Conservation (phyloP, 1,140 invertebrate species). For the Chlorops oryzae region DNA sequence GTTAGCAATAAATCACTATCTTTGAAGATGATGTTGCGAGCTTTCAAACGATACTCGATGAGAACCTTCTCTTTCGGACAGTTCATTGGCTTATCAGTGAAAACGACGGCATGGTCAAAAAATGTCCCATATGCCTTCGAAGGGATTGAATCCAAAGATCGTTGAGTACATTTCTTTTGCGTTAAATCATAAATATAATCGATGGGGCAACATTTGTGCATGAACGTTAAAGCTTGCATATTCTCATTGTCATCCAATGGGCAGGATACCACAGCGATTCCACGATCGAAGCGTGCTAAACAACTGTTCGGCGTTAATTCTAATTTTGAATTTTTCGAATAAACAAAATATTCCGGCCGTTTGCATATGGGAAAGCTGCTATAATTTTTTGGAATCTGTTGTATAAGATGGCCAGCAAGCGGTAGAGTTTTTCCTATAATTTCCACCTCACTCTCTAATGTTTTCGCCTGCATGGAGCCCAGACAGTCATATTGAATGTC, state of each 20-base stretch:
- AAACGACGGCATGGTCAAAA: conserved; percentile 19
- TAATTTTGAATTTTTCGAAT: neutral
- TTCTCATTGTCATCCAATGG: neutral
- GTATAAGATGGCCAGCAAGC: conserved; percentile 6
- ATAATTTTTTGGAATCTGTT: neutral
- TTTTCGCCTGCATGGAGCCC: neutral
- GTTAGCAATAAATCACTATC: conserved; percentile 11
- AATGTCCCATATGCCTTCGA: conserved; percentile 17
- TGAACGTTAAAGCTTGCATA: conserved; percentile 6
- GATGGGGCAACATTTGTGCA: conserved; percentile 29
- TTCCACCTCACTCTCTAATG: neutral
- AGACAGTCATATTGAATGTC: neutral
- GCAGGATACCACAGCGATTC: conserved; percentile 7
- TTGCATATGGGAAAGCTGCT: neutral
- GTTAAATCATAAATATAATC: conserved; percentile 19
- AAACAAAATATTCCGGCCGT: neutral
- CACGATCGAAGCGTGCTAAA: neutral
- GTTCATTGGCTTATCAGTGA: conserved; percentile 18
- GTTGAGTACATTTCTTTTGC: conserved; percentile 16
- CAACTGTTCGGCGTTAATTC: conserved; percentile 7
- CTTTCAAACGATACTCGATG: conserved; percentile 21
- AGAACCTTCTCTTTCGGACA: conserved; percentile 23
- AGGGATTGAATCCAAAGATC: conserved; percentile 7
- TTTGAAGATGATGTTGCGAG: conserved; percentile 11
- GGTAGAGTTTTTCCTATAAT: conserved; percentile 1